A percentile compares a stretch with the other conserved stretches of the same genome.
phyloP scores from a whole-genome alignment of 2,888 invertebrate species.

The Dynastes tityus region DNA sequence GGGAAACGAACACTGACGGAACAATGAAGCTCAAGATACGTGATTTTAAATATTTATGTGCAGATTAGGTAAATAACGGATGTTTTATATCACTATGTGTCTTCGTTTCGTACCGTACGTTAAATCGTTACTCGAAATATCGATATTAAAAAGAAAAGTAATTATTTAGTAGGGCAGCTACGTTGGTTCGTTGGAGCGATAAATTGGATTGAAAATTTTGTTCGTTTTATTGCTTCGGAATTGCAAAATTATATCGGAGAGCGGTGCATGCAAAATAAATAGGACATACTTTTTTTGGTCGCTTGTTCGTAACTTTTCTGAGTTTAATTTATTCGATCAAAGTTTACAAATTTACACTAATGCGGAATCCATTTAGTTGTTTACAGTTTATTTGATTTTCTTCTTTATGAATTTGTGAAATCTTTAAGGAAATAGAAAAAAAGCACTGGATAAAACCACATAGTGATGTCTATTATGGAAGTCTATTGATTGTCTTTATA shows the following conservation, averaged over 20 bases:
- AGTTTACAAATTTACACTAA: too few relatives aligned
- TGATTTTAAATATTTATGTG: conserved; percentile 45
- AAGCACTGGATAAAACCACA: too few relatives aligned
- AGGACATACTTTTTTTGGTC: background rate
- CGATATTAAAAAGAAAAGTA: background rate
- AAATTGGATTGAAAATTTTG: conserved; percentile 10
- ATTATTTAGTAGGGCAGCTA: background rate
- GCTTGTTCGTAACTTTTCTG: too few relatives aligned
- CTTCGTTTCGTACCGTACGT: background rate
- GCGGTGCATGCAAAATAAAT: background rate
- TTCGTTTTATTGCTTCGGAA: background rate
- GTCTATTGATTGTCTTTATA: too few relatives aligned
- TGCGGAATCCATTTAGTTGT: too few relatives aligned
- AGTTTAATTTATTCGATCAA: too few relatives aligned
- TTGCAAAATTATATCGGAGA: background rate
- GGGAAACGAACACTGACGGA: conserved; percentile 31
- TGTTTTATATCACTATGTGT: conserved; percentile 19
- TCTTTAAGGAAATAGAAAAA: too few relatives aligned
- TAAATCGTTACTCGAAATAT: background rate
- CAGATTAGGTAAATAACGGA: conserved; percentile 36
- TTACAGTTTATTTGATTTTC: too few relatives aligned
- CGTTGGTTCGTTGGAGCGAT: background rate
- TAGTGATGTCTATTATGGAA: too few relatives aligned
- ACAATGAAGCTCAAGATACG: conserved; percentile 44
- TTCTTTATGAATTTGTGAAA: too few relatives aligned